Evolutionary conservation across 2,113 vertebrate genomes (phyloP).

Genomic region (Oceanodroma tethys): DNA sequence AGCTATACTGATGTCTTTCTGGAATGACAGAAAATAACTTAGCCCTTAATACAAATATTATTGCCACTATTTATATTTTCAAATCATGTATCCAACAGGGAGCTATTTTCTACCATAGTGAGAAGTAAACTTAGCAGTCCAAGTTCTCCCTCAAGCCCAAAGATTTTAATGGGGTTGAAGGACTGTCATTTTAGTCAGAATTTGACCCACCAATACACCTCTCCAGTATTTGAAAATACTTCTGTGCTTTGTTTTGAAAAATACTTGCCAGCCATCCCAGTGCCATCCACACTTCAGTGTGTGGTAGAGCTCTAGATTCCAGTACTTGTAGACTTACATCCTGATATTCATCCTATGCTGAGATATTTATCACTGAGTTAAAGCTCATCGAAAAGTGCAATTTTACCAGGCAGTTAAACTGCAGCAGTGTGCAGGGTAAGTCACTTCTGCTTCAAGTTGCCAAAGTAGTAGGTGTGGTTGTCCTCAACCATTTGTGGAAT

Average conservation of each 20-base stretch:
- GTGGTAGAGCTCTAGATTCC: background rate
- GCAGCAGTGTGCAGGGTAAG: background rate
- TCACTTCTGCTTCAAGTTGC: background rate
- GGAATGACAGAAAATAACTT: background rate
- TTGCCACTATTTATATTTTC: background rate
- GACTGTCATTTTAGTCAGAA: background rate
- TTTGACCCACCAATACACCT: background rate
- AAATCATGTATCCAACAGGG: background rate
- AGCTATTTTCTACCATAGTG: background rate
- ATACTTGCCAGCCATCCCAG: background rate
- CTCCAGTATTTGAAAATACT: background rate
- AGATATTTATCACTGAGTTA: background rate
- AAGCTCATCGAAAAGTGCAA: background rate
- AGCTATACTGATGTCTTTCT: background rate
- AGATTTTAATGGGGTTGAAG: background rate
- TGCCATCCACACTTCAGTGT: background rate
- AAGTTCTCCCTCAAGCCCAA: background rate
- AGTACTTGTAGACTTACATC: background rate
- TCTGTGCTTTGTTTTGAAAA: background rate
- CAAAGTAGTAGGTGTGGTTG: background rate
- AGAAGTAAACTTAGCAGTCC: background rate
- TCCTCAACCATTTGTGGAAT: slow-evolving; percentile 34
- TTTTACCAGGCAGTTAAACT: background rate
- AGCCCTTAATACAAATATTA: background rate
- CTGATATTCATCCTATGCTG: background rate